These are phyloP conservation scores for Pomatorhinus ruficollis DNA, from an alignment of 2,113 vertebrate species.

Conservation along the genomic window DNA sequence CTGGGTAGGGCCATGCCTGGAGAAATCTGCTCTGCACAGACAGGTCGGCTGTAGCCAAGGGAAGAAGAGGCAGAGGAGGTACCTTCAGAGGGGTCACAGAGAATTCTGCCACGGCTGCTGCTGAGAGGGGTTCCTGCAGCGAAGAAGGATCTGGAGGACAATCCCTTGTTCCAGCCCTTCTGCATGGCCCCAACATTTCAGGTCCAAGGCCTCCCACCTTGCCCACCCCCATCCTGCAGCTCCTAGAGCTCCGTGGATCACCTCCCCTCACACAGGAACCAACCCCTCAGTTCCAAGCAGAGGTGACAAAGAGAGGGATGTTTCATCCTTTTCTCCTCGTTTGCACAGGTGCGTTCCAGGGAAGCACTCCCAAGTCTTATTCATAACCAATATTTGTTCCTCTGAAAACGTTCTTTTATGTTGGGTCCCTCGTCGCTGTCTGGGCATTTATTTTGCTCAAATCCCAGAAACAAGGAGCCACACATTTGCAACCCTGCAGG, in stretches of 20 bases:
- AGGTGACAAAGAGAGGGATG: not conserved
- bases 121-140: accelerated
- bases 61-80: not conserved
- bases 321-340: not conserved
- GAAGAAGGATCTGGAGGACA: not conserved
- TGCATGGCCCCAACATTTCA: not conserved
- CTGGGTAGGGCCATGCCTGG: not conserved
- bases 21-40: not conserved
- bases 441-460: not conserved
- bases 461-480: not conserved
- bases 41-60: not conserved
- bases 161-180: not conserved
- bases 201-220: not conserved
- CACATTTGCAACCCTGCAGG: not conserved
- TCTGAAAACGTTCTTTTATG: not conserved
- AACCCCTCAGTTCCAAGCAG: not conserved
- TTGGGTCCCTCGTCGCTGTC: not conserved
- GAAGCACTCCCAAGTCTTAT: not conserved
- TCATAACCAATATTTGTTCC: not conserved
- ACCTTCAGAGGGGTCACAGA: not conserved
- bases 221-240: not conserved
- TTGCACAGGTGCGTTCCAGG: conserved; percentile 7
- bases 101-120: accelerated
- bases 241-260: not conserved
- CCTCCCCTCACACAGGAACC: not conserved